phyloP scores from a whole-genome alignment of 1,140 invertebrate genomes.

The Manduca sexta region DNA sequence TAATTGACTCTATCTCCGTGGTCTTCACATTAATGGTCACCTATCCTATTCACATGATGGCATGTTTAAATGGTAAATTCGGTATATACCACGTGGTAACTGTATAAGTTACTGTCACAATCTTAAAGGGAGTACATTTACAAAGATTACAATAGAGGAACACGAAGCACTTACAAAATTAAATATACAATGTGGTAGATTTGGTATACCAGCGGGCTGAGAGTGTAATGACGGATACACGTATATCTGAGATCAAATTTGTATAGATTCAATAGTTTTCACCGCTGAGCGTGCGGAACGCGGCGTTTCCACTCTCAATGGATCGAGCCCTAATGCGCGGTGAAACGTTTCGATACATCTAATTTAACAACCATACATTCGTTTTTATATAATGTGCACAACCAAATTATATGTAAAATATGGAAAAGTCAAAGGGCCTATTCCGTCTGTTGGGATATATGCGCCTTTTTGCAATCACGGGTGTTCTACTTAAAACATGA shows the following conservation, averaged over 20 bases:
- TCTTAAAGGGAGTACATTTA: slow-evolving; percentile 39
- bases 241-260: slow-evolving; percentile 57
- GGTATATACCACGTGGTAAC: slow-evolving; percentile 1
- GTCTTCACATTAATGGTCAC: too few relatives aligned
- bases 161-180: slow-evolving; percentile 55
- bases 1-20: neutral
- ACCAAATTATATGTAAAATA: too few relatives aligned
- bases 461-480: too few relatives aligned
- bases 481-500: too few relatives aligned
- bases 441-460: too few relatives aligned
- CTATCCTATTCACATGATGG: neutral
- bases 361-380: too few relatives aligned
- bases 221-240: slow-evolving; percentile 26
- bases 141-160: slow-evolving; percentile 53
- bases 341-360: too few relatives aligned
- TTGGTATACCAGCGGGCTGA: slow-evolving; percentile 51
- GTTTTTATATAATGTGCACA: too few relatives aligned
- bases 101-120: slow-evolving; percentile 1
- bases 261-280: slow-evolving; percentile 23
- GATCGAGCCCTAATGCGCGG: too few relatives aligned
- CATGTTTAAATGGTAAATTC: neutral
- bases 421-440: too few relatives aligned
- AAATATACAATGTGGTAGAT: slow-evolving; percentile 61
- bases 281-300: too few relatives aligned
- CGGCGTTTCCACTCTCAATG: too few relatives aligned